Evolutionary conservation across 2,797 vertebrate species (phyloP), one percentile per base, ranked within the genome.

Genomic region (Platyrinchus mystaceus): DNA sequence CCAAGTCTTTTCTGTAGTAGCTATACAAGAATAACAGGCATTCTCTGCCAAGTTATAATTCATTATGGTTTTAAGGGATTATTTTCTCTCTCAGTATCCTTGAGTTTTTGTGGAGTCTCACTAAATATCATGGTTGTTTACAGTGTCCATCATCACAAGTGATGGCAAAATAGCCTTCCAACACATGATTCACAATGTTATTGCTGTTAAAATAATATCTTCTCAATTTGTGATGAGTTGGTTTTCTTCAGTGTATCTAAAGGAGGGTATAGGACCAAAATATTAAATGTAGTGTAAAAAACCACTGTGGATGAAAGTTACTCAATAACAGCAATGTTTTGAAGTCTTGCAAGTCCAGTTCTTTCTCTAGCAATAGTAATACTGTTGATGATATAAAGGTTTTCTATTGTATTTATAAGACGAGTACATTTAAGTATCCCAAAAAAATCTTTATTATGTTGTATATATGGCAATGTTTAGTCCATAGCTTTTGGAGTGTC

Each of bases 171-270:
- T 56, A 92, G 36, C 53, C 52, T 93, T 93, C 52, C 32, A 69
- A 74, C 46, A 55, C 49, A 85, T 22, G 84, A 91, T 93, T 94
- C 90, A 92, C 34, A 83, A 26, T 3, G 17, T 86, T 89, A 84
- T 52, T 94, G 32, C 60, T 87, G 66, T 93, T 96, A 84, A 96
- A 91, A 95, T 86, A 93, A 89, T 85, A 56, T 74, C 77, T 80
- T 81, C 92, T 63, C 37, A 53, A 62, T 91, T 88, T 87, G 43
- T 87, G 67, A 77, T 74, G 53, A 89, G 50, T 23, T 82, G 73
- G 68, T 91, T 91, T 94, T 89, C 58, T 83, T 93, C 85, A 89
- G 27, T 59, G 24, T 34, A 10, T 91, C 62, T 90, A n/a, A 89
- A 91, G 30, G 58, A 52, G 41, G 11, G 3, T 34, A 24, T 74